Evolutionary conservation across 2,888 invertebrate species (phyloP), one percentile per base, ranked within the genome.

Genomic region (Drosophila nigricruria): DNA sequence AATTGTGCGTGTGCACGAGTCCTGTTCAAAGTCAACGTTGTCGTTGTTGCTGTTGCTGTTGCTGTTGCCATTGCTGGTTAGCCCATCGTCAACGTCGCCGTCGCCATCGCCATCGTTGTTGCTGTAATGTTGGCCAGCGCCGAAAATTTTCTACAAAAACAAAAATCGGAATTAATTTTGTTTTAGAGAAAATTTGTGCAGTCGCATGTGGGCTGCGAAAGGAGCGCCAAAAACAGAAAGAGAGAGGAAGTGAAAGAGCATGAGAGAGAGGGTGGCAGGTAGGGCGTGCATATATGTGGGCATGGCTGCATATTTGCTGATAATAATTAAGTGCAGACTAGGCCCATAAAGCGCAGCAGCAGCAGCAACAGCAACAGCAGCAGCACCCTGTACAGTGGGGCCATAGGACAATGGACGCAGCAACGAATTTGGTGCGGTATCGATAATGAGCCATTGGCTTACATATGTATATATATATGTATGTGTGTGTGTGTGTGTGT

Each of bases 131-230:
- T 70, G 73, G 77, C 57, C 72, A 79, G 79, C 89, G 87, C 89
- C 85, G 53, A 75, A 90, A 84, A 85, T 83, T 88, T 84, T 82
- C 83, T 90, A 82, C 85, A 90, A 82, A 82, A 90, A 87, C 85
- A 84, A 85, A 91, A 91, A 90, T 90, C 82, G 89, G 92, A 92
- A 91, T 92, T 92, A 92, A 92, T 92, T 92, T 91, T 91, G 91
- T 92, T 92, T 92, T 90, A 88, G 90, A 87, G 89, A 91, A 90
- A 89, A 89, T 91, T 91, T 91, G 80, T 91, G 80, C 85, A 88
- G 81, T 81, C 81, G 72, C 69, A 83, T 75, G 66, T 66, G 70
- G 60, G 42, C 57, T 61, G 60, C 38, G 9, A 62, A 50, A 63
- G 23, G 30, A 49, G 47, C 30, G 47, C 30, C 47, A 18, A 49